These are phyloP conservation scores for Ranitomeya imitator DNA, from an alignment of 2,113 vertebrate genomes.

Conservation along the genomic window DNA sequence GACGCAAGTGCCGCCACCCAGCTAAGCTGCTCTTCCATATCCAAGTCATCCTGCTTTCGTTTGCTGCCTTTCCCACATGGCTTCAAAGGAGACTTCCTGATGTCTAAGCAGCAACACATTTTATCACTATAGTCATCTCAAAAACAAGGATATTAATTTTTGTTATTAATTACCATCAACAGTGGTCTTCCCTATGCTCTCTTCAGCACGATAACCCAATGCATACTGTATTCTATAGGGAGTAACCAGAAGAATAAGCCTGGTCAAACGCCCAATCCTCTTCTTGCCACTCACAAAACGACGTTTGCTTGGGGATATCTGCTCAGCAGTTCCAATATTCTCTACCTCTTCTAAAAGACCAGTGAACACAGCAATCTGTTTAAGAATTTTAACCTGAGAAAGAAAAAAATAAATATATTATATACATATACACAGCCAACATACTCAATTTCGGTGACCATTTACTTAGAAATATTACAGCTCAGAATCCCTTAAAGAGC, in stretches of 20 bases:
- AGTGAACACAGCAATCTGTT: conserved; percentile 35
- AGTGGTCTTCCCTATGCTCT: conserved; percentile 64
- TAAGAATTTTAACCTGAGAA: conserved; percentile 61
- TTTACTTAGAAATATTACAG: background rate
- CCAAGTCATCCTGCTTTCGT: conserved; percentile 78
- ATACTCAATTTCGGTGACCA: too few relatives aligned
- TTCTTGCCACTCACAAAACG: conserved; percentile 66
- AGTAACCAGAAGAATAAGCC: conserved; percentile 68
- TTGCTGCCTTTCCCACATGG: conserved; percentile 76
- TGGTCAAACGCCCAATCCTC: conserved; percentile 58
- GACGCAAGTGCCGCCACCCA: conserved; percentile 72
- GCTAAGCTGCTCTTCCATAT: conserved; percentile 68
- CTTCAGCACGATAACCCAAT: conserved; percentile 69
- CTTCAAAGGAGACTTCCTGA: conserved; percentile 66
- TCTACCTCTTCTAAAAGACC: background rate
- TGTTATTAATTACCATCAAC: conserved; percentile 68
- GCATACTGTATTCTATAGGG: conserved; percentile 69
- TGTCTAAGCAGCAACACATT: conserved; percentile 65
- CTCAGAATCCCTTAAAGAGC: too few relatives aligned
- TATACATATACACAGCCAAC: too few relatives aligned
- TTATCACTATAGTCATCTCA: background rate
- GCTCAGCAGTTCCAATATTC: background rate
- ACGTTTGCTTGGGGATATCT: conserved; percentile 24
- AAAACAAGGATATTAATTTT: background rate
- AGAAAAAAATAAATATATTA: accelerated